A percentile compares a stretch with the other conserved stretches of the same genome.
Conservation (phyloP, 2,888 invertebrate species). For the Hirtodrosophila alboralis region DNA sequence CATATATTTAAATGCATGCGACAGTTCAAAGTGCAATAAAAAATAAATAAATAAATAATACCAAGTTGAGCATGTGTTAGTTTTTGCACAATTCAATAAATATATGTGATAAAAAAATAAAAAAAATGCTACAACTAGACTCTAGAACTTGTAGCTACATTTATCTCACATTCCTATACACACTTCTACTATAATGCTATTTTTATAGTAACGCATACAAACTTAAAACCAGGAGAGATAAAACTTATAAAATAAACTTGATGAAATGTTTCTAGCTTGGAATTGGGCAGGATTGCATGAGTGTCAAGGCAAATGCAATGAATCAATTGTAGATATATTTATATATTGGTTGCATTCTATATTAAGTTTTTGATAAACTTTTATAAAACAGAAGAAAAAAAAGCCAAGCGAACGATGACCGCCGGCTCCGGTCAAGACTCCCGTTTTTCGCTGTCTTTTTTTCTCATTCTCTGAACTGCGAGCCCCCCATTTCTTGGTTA, state of each 20-base stretch:
- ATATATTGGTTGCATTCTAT: neutral
- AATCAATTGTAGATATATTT: conserved; percentile 5
- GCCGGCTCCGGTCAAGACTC: conserved; percentile 18
- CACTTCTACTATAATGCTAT: conserved; percentile 23
- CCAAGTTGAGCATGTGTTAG: conserved; percentile 12
- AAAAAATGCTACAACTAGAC: too few relatives aligned
- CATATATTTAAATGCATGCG: neutral
- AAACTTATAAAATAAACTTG: too few relatives aligned
- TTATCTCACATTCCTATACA: conserved; percentile 21
- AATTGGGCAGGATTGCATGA: conserved; percentile 23
- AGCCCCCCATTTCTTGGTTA: conserved; percentile 30
- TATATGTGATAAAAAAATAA: neutral
- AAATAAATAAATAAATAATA: conserved; percentile 21
- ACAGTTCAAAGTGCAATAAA: conserved; percentile 39
- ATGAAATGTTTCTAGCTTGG: conserved; percentile 6
- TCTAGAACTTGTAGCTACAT: neutral
- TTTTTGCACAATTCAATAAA: conserved; percentile 11
- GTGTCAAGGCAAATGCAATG: neutral
- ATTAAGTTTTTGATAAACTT: conserved; percentile 6
- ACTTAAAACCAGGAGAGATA: conserved; percentile 12
- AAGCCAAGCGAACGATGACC: conserved; percentile 9
- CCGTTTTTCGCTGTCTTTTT: neutral
- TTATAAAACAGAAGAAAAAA: neutral
- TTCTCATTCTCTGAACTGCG: conserved; percentile 5
- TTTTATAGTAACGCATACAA: conserved; percentile 35